phyloP scores from a whole-genome alignment of 2,797 vertebrate genomes.

The Gymnodraco acuticeps region DNA sequence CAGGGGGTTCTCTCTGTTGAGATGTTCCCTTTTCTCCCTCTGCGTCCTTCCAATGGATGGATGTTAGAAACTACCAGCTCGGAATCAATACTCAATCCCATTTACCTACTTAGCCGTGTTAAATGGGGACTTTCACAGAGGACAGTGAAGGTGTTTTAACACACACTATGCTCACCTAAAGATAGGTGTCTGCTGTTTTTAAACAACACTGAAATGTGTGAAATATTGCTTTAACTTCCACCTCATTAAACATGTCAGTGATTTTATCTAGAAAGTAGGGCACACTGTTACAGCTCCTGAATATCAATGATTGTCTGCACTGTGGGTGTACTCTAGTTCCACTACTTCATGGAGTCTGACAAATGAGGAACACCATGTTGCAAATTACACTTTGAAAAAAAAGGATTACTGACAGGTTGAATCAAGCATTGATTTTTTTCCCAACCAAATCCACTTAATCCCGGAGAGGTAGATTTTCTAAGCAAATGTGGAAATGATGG shows the following conservation, averaged over 20 bases:
- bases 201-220: constrained; percentile 40
- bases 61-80: constrained; percentile 30
- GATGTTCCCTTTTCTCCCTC: constrained; percentile 19
- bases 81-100: constrained; percentile 78
- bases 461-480: background rate
- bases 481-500: background rate
- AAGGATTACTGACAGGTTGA: constrained; percentile 31
- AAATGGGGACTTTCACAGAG: constrained; percentile 41
- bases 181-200: constrained; percentile 25
- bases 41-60: constrained; percentile 47
- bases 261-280: constrained; percentile 66
- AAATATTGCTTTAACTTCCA: constrained; percentile 55
- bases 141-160: constrained; percentile 47
- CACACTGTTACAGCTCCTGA: constrained; percentile 56
- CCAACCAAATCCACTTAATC: constrained; percentile 8
- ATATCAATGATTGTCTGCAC: constrained; percentile 65
- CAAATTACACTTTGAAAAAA: constrained; percentile 35
- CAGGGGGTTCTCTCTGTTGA: constrained; percentile 32
- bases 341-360: constrained; percentile 31
- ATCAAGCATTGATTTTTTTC: constrained; percentile 27
- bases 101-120: constrained; percentile 70
- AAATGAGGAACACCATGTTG: constrained; percentile 60
- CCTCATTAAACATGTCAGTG: constrained; percentile 71
- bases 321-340: constrained; percentile 45
- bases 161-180: constrained; percentile 5